Percentiles rank a stretch among this genome's conserved stretches.
phyloP scores from a whole-genome alignment of 53 echinoderm and acorn worm species.

The Crossaster papposus region DNA sequence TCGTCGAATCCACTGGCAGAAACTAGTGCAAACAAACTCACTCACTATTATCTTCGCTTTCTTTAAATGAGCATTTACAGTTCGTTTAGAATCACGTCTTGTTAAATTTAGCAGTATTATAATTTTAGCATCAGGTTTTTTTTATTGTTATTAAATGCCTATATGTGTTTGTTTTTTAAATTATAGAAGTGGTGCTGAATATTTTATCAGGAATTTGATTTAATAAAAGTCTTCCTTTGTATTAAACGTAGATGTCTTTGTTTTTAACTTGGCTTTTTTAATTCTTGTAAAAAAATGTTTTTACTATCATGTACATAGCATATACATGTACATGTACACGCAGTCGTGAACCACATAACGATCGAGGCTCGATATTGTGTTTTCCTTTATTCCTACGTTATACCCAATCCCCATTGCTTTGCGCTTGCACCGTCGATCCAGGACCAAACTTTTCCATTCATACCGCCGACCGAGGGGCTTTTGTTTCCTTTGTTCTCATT shows the following conservation, averaged over 20 bases:
- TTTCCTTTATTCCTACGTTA: no score
- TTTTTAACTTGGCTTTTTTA: background rate
- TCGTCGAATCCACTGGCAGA: conserved; percentile 53
- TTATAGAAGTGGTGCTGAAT: background rate
- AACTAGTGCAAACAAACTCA: background rate
- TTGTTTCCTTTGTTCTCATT: no score
- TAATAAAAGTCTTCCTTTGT: background rate
- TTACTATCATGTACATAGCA: background rate
- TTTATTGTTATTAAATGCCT: background rate
- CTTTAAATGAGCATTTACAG: background rate
- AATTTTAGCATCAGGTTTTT: background rate
- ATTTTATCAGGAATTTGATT: conserved; percentile 1
- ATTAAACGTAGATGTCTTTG: background rate
- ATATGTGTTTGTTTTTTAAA: background rate
- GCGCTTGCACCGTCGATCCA: no score
- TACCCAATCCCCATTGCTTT: no score
- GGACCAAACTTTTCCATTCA: no score
- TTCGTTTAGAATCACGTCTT: background rate
- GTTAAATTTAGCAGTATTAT: background rate
- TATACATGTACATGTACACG: no score
- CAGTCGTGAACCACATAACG: no score
- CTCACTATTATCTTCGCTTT: conserved; percentile 5
- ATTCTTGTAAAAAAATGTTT: background rate
- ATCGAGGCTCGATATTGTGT: no score
- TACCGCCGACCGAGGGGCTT: no score